phyloP scores from a whole-genome alignment of 1,140 invertebrate species.

The Sminthurides bifidus region DNA sequence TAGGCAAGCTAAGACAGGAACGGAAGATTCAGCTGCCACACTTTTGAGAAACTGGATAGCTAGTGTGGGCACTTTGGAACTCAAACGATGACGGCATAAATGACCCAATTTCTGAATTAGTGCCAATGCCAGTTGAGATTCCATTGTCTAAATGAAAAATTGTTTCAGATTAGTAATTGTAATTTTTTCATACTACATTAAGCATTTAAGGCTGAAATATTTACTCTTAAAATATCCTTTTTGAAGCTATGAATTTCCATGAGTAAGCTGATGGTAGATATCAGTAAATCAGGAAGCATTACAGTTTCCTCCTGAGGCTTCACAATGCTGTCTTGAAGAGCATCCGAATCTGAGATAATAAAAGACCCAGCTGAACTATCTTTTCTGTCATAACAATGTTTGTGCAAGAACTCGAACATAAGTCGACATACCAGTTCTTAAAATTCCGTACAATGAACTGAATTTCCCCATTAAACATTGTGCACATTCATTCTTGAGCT shows the following conservation, averaged over 20 bases:
- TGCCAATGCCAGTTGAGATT: not conserved
- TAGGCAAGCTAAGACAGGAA: conserved; percentile 21
- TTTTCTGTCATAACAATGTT: too few relatives aligned
- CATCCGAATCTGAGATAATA: conserved; percentile 8
- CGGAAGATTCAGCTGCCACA: conserved; percentile 10
- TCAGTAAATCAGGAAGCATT: conserved; percentile 5
- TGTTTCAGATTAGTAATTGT: not conserved
- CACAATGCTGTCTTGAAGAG: conserved; percentile 16
- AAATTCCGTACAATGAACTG: conserved; percentile 5
- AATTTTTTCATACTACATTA: not conserved
- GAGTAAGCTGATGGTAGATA: conserved; percentile 6
- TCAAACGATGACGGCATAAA: conserved; percentile 20
- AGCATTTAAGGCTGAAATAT: not conserved
- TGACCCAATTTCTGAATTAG: conserved; percentile 18
- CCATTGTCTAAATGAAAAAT: conserved; percentile 5
- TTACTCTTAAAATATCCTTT: conserved; percentile 8
- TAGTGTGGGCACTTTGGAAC: conserved; percentile 20
- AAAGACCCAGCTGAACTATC: not conserved
- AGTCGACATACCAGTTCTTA: conserved; percentile 4
- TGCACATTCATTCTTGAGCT: conserved; percentile 1
- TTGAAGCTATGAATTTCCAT: conserved; percentile 1
- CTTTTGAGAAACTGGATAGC: conserved; percentile 19
- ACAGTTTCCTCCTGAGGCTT: conserved; percentile 5
- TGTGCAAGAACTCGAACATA: too few relatives aligned
- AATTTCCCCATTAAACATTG: not conserved